Evolutionary conservation across 1,140 invertebrate species (phyloP).

Genomic region (Episyrphus balteatus): DNA sequence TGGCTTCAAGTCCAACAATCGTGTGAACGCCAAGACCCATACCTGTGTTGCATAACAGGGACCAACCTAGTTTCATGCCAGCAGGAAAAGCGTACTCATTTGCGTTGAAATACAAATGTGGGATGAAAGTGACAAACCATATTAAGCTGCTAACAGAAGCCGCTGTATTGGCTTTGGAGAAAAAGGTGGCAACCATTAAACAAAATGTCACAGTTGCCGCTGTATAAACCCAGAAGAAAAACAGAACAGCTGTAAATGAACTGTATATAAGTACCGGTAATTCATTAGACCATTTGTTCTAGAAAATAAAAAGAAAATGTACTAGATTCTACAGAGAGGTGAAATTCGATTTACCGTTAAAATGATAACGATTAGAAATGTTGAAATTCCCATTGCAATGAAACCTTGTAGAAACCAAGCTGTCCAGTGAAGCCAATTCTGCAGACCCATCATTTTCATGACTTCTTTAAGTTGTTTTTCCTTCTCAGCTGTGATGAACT

Average conservation of each 20-base stretch:
- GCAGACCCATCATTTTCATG: constrained; percentile 75
- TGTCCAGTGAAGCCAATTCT: constrained; percentile 65
- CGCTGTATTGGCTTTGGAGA: constrained; percentile 39
- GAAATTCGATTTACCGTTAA: constrained; percentile 34
- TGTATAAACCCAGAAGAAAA: constrained; percentile 39
- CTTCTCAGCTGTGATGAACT: constrained; percentile 45
- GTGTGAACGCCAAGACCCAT: constrained; percentile 60
- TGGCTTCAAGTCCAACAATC: constrained; percentile 35
- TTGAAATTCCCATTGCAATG: constrained; percentile 49
- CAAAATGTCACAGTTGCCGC: constrained; percentile 41
- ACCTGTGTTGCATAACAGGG: constrained; percentile 56
- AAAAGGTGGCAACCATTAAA: constrained; percentile 47
- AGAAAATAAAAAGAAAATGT: not conserved
- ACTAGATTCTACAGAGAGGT: not conserved
- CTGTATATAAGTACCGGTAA: constrained; percentile 22
- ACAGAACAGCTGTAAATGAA: constrained; percentile 32
- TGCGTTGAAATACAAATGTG: constrained; percentile 49
- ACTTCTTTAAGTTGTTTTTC: constrained; percentile 54
- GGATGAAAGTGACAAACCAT: constrained; percentile 59
- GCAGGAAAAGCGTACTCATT: constrained; percentile 45
- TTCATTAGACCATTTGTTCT: constrained; percentile 2
- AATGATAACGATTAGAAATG: constrained; percentile 40
- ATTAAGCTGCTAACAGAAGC: constrained; percentile 48
- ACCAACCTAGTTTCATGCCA: constrained; percentile 40
- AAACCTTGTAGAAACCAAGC: constrained; percentile 71